Base-by-base conservation (phyloP, 53 echinoderm and acorn worm species). In the Patiria pectinifera region DNA sequence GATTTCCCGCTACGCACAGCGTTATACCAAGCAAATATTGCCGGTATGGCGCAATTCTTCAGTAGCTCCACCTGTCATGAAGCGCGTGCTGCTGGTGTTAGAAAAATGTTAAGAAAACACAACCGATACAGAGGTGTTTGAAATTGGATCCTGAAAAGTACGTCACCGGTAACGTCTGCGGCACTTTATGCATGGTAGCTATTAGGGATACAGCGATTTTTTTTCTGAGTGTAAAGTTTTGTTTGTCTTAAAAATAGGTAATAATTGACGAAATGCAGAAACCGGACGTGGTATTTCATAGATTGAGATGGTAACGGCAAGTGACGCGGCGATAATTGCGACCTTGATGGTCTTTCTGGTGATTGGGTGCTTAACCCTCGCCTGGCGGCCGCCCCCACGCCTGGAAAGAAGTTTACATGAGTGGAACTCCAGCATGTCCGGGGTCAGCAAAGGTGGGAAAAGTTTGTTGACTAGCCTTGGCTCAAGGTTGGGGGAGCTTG, bases 41-140 rank as follows among this genome's bases (percentile, higher is more conserved):
- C 76, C 47, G 75, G 86, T 75, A 47, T 86, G 75, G 58, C 24
- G 76, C 80, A 79, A 12, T 79, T 11, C 21, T 79, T 45, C 14
- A 2, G 24, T 18, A 12, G 21, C 75, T 86, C 53, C 74, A 72
- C 71, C 85, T 85, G 85, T 46, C 69, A 6, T 35, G 47, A 86
- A 45, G 19, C 22, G 11, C 53, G 25, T 44, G 83, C 60, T 82
- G 11, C 83, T 59, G 60, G 58, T 82, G 86, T 79, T 78, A n/a
- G 84, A 25, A 86, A 71, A 86, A 1, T 71, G n/a, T 72, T 75
- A 75, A 75, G 76, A 86, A 86, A 86, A 86, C 86, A 86, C 22
- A 19, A 86, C 15, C 12, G 23, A 23, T 75, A 48, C 1, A 2
- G 49, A 72, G 74, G 58, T 86, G 86, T 48, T 72, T 53, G 86